Evolutionary conservation across 2,113 vertebrate genomes (phyloP).

Genomic region (Lepus americanus): DNA sequence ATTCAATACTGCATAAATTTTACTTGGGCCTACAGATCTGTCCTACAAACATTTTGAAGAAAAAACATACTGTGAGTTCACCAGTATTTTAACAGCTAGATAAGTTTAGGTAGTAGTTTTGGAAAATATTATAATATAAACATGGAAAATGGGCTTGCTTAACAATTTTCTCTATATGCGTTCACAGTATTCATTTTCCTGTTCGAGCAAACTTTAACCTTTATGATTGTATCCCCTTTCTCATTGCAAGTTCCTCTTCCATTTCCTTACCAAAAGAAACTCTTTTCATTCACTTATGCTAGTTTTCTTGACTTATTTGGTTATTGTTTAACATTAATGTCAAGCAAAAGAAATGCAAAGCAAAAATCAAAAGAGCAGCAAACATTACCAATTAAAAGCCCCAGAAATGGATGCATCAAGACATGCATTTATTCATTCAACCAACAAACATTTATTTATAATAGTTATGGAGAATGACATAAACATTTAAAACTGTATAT

Average conservation of each 20-base stretch:
- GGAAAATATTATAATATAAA: neutral
- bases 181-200: neutral
- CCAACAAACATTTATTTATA: neutral
- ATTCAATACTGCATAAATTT: neutral
- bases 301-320: neutral
- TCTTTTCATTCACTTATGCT: neutral
- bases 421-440: neutral
- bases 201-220: neutral
- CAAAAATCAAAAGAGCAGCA: neutral
- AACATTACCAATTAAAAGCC: neutral
- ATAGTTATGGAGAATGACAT: neutral
- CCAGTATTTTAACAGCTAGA: neutral
- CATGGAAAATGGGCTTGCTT: neutral
- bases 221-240: neutral
- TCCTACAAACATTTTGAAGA: conserved; percentile 16
- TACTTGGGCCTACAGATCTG: neutral
- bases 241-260: neutral
- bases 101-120: conserved; percentile 9
- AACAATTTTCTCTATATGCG: neutral
- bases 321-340: neutral
- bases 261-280: neutral
- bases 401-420: neutral
- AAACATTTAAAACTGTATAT: neutral
- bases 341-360: neutral
- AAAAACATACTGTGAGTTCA: neutral